Conservation (phyloP, 1,140 invertebrate genomes). For the Euura lappo region DNA sequence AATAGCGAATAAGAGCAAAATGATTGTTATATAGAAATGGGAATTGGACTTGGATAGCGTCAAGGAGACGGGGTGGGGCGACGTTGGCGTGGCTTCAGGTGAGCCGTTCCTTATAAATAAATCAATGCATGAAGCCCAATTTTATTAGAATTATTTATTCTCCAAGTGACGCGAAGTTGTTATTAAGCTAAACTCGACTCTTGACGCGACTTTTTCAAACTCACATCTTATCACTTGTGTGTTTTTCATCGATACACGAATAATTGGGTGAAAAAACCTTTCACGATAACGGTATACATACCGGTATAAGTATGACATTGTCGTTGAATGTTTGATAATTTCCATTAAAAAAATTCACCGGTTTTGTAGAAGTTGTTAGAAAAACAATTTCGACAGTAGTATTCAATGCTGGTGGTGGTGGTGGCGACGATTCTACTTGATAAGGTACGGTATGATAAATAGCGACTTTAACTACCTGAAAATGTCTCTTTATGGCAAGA, state of each 20-base stretch:
- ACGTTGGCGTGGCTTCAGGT: slow-evolving; percentile 54
- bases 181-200: neutral
- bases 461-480: neutral
- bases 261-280: no score
- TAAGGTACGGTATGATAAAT: no score
- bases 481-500: neutral
- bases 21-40: slow-evolving; percentile 27
- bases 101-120: slow-evolving; percentile 47
- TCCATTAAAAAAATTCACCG: neutral
- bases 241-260: no score
- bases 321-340: neutral
- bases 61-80: slow-evolving; percentile 44
- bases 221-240: no score
- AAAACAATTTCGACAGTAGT: slow-evolving; percentile 54
- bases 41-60: slow-evolving; percentile 60
- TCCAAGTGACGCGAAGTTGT: slow-evolving; percentile 8
- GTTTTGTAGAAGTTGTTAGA: slow-evolving; percentile 49
- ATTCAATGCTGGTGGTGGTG: slow-evolving; percentile 39
- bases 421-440: slow-evolving; percentile 17
- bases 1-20: neutral
- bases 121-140: slow-evolving; percentile 30
- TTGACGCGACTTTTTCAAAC: no score
- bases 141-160: slow-evolving; percentile 15
- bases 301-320: neutral
- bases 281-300: no score